Conservation (phyloP, 1,140 invertebrate genomes). For the Habropoda laboriosa region DNA sequence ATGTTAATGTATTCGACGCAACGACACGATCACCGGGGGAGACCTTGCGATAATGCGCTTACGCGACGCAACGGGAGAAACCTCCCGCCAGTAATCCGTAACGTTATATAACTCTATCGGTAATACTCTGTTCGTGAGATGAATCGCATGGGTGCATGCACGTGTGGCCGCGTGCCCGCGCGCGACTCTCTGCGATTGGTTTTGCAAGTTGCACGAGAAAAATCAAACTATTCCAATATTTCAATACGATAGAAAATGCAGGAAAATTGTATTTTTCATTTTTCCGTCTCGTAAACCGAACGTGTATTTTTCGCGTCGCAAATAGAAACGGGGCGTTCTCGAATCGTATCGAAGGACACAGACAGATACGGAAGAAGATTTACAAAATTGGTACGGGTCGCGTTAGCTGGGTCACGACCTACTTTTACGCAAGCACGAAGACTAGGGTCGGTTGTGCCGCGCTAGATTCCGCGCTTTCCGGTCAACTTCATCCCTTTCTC, state of each 20-base stretch:
- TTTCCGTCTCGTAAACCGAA: too few species aligned
- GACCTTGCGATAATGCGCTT: constrained; percentile 57
- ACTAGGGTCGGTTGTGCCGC: neutral
- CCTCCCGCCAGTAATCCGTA: constrained; percentile 56
- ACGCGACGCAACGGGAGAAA: constrained; percentile 55
- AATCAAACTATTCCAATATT: neutral
- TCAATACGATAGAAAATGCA: too few species aligned
- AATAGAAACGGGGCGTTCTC: neutral
- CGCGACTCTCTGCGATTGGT: neutral
- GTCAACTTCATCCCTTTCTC: constrained; percentile 18
- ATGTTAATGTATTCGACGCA: too few species aligned
- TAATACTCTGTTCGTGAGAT: constrained; percentile 3
- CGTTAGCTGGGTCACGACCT: constrained; percentile 70
- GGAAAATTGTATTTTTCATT: too few species aligned
- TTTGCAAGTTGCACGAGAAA: neutral
- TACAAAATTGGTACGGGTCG: constrained; percentile 51
- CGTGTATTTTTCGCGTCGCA: neutral
- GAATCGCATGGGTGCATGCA: neutral
- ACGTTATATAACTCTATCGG: constrained; percentile 50
- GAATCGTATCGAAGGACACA: neutral
- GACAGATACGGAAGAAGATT: constrained; percentile 41
- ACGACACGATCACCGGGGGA: constrained; percentile 19
- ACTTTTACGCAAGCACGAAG: constrained; percentile 49
- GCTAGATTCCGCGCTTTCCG: constrained; percentile 24
- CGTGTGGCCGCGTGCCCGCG: too few species aligned